Evolutionary conservation across 2,888 invertebrate genomes (phyloP).

Genomic region (Ophioninae sp.): DNA sequence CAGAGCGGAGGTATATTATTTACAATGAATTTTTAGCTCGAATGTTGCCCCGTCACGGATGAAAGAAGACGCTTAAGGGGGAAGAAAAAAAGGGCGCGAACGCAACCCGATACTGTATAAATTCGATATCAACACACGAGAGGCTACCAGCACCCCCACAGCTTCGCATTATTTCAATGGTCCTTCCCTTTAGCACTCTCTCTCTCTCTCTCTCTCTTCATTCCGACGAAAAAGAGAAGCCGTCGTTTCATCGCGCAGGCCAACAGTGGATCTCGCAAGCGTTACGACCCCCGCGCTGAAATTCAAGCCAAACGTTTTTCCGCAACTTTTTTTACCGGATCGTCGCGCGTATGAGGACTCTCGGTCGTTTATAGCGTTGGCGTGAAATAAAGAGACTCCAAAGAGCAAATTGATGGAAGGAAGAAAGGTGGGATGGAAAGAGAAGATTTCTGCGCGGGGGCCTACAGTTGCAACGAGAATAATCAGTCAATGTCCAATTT

Average conservation of each 20-base stretch:
- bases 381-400: constrained; percentile 39
- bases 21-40: constrained; percentile 1
- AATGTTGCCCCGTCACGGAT: constrained; percentile 25
- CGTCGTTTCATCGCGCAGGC: constrained; percentile 27
- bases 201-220: constrained; percentile 33
- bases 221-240: background rate
- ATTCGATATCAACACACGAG: constrained; percentile 77
- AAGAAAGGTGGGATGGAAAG: constrained; percentile 11
- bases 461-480: background rate
- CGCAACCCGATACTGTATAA: constrained; percentile 78
- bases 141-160: constrained; percentile 39
- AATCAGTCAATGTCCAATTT: background rate
- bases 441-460: background rate
- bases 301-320: constrained; percentile 70
- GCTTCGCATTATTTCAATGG: constrained; percentile 69
- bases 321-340: background rate
- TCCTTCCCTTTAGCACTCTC: constrained; percentile 24
- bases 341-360: constrained; percentile 39
- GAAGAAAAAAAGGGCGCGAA: constrained; percentile 41
- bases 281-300: constrained; percentile 66
- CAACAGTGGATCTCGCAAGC: constrained; percentile 51
- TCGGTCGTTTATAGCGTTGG: constrained; percentile 17
- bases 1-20: background rate
- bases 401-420: constrained; percentile 10
- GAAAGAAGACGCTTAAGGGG: constrained; percentile 63